These are phyloP conservation scores for Apomyelois bistriatella DNA, from an alignment of 2,888 invertebrate species.

Conservation along the genomic window DNA sequence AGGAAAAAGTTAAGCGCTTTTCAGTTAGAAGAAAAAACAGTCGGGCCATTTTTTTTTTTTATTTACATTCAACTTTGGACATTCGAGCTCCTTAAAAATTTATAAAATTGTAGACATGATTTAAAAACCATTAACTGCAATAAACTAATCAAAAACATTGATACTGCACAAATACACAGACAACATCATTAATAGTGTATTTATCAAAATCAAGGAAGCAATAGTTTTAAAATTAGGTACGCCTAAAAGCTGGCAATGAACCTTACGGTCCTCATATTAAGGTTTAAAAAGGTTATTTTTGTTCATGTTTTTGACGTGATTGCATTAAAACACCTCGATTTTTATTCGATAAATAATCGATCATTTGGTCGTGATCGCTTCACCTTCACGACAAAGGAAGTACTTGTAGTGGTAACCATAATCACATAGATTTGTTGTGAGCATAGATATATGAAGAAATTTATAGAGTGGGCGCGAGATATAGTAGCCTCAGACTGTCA, in stretches of 20 bases:
- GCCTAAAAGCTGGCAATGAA: not conserved
- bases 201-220: slow-evolving; percentile 6
- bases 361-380: slow-evolving; percentile 3
- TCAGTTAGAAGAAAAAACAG: too few species aligned
- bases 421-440: not conserved
- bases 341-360: slow-evolving; percentile 6
- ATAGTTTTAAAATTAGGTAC: not conserved
- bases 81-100: too few species aligned
- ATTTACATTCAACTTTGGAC: too few species aligned
- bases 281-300: not conserved
- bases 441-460: not conserved
- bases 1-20: too few species aligned
- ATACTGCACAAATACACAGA: not conserved
- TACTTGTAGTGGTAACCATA: not conserved
- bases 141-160: not conserved
- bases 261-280: not conserved
- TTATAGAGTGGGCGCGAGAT: not conserved
- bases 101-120: too few species aligned
- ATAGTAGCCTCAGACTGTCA: too few species aligned
- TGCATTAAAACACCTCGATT: slow-evolving; percentile 4
- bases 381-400: slow-evolving; percentile 10
- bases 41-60: too few species aligned
- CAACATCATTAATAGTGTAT: not conserved
- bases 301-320: slow-evolving; percentile 2
- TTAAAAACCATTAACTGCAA: not conserved